Conservation (phyloP, 2,888 invertebrate species). For the Marronus borbonicus region DNA sequence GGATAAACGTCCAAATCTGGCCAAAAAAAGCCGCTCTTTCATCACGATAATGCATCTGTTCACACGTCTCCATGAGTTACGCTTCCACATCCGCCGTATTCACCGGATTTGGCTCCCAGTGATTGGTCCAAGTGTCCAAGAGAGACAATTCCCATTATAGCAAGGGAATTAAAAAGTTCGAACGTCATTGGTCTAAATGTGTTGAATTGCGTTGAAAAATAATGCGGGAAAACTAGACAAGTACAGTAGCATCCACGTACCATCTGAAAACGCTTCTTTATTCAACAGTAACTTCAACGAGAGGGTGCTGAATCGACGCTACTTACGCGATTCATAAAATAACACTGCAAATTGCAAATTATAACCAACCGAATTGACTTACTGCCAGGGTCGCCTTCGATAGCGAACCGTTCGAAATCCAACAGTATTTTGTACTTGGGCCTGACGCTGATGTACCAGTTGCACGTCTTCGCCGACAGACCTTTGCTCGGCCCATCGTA, state of each 20-base stretch:
- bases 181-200: too few relatives aligned
- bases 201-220: too few relatives aligned
- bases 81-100: too few relatives aligned
- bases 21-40: too few relatives aligned
- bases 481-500: conserved; percentile 89
- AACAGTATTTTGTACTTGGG: conserved; percentile 91
- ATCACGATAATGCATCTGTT: too few relatives aligned
- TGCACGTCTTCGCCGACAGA: conserved; percentile 91
- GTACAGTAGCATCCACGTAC: neutral
- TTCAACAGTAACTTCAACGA: neutral
- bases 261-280: neutral
- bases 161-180: too few relatives aligned
- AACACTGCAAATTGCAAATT: neutral
- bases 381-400: conserved; percentile 94
- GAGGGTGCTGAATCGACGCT: too few relatives aligned
- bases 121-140: too few relatives aligned
- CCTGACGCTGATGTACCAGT: conserved; percentile 95
- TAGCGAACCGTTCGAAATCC: conserved; percentile 91
- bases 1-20: too few relatives aligned
- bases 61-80: too few relatives aligned
- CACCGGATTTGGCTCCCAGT: too few relatives aligned
- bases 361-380: conserved; percentile 61
- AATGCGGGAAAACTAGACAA: neutral
- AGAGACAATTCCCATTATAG: too few relatives aligned
- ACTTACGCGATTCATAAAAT: conserved; percentile 6